Conservation (phyloP, 2,888 invertebrate genomes). For the Epirrhoe tristata region DNA sequence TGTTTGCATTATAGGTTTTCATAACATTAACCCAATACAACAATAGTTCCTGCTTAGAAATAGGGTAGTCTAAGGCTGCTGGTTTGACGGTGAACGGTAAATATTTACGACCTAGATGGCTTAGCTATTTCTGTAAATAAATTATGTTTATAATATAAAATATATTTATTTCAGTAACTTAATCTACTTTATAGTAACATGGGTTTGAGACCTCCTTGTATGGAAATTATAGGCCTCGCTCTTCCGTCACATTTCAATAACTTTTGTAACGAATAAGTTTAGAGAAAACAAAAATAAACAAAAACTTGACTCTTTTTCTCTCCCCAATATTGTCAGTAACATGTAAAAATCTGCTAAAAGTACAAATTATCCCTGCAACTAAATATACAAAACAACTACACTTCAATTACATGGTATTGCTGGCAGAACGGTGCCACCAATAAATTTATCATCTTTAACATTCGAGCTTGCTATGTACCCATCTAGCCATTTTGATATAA, state of each 20-base stretch:
- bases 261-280: too few relatives aligned
- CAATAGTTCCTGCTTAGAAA: neutral
- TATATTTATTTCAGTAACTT: too few relatives aligned
- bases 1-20: neutral
- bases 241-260: too few relatives aligned
- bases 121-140: too few relatives aligned
- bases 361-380: conserved; percentile 31
- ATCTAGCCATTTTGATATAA: conserved; percentile 90
- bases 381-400: conserved; percentile 7
- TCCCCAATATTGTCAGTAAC: neutral
- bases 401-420: conserved; percentile 11
- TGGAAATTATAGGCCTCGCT: too few relatives aligned
- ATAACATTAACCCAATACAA: neutral
- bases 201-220: too few relatives aligned
- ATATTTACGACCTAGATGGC: too few relatives aligned
- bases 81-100: neutral
- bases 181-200: too few relatives aligned
- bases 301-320: conserved; percentile 2
- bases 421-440: conserved; percentile 36
- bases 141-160: too few relatives aligned
- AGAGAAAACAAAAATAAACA: too few relatives aligned
- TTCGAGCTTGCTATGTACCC: conserved; percentile 55
- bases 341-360: neutral
- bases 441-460: conserved; percentile 57
- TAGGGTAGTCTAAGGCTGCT: neutral